phyloP scores from a whole-genome alignment of 2,888 invertebrate genomes.

The Drosophila ustulata region DNA sequence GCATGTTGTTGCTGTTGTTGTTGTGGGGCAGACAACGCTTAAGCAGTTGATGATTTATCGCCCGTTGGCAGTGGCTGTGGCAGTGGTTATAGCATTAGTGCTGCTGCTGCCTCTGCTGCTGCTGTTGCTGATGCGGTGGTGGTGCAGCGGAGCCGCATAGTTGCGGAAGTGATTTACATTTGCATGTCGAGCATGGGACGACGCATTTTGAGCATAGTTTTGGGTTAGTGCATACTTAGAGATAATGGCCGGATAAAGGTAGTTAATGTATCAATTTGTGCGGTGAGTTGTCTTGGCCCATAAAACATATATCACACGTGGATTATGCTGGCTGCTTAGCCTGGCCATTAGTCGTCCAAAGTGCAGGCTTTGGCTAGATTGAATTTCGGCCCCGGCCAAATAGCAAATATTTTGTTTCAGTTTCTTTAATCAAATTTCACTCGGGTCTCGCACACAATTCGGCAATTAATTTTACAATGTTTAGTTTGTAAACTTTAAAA shows the following conservation, averaged over 20 bases:
- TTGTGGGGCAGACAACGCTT: constrained; percentile 61
- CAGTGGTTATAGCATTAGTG: constrained; percentile 52
- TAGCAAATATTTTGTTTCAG: constrained; percentile 3
- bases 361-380: not conserved
- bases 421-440: not conserved
- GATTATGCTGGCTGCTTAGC: constrained; percentile 50
- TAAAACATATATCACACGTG: constrained; percentile 42
- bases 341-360: constrained; percentile 8
- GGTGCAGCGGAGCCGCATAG: constrained; percentile 53
- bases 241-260: constrained; percentile 80
- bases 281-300: constrained; percentile 37
- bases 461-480: constrained; percentile 33
- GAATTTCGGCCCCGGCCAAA: too few relatives aligned
- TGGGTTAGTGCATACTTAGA: constrained; percentile 57
- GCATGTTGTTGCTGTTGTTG: constrained; percentile 13
- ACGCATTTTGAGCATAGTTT: constrained; percentile 77
- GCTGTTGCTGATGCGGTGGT: constrained; percentile 7
- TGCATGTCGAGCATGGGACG: constrained; percentile 71
- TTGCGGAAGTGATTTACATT: constrained; percentile 78
- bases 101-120: not conserved
- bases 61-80: constrained; percentile 58
- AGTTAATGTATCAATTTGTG: constrained; percentile 76
- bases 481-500: constrained; percentile 17
- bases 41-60: constrained; percentile 79
- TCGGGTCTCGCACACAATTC: constrained; percentile 1